Evolutionary conservation across 2,888 invertebrate species (phyloP), one percentile per base, ranked within the genome.

Genomic region (Pilophorus perplexus): DNA sequence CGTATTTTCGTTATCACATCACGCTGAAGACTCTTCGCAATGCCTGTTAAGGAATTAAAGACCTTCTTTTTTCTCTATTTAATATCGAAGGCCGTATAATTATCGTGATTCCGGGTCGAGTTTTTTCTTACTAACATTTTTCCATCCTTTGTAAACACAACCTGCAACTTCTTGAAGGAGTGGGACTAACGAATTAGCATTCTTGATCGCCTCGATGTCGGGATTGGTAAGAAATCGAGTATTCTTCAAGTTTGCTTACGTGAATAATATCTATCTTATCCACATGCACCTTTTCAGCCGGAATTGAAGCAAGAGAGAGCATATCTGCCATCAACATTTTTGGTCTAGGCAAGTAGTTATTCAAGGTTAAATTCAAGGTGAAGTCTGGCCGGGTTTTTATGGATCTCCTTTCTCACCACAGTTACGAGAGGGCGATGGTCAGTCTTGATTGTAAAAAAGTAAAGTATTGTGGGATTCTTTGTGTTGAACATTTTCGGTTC

Each of bases 321-420:
- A 59, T 59, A n/a, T 59, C 59, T 8, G 59, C 59, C 16, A 59
- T 59, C 14, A 14, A 42, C 59, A 59, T 59, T 42, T 59, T 2
- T 16, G 42, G 6, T 38, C 59, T 20, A 6, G 59, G 59, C 20
- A 59, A 3, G 38, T 59, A n/a, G n/a, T n/a, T n/a, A 59, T 20
- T 59, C 6, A 2, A 59, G n/a, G 16, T 8, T 20, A 18, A 59
- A 59, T 3, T 59, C 22, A 23, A 42, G 40, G 18, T 59, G 40
- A n/a, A 59, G 38, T 6, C 40, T 10, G 10, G 59, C 40, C n/a
- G 40, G 10, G 20, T 59, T 59, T 42, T 42, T 59, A 8, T 40
- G 38, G 3, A 59, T 16, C 12, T 59, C 59, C 14, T 59, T 59
- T 38, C 20, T n/a, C 12, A 59, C 20, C 6, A 59, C 23, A 6